Base-by-base conservation (phyloP, 2,113 vertebrate genomes). In the Psephotus haematonotus region DNA sequence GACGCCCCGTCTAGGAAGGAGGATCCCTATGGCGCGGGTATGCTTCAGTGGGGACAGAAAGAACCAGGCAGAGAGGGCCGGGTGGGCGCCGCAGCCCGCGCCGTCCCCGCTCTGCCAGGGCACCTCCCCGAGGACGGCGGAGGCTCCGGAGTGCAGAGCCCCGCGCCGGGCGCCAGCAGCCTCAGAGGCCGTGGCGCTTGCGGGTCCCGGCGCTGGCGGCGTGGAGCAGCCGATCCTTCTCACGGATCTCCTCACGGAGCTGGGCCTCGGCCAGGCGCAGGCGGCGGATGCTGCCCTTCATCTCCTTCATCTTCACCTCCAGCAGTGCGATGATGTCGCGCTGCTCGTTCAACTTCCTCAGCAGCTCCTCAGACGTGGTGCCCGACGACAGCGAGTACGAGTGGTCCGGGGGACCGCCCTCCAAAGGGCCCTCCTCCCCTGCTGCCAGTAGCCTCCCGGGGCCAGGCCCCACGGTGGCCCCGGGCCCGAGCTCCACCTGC, bases 301-400 rank as follows among this genome's bases (percentile, higher is more conserved):
- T 99, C 98, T 99, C 98, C 97, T 99, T 99, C 99, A 99, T 99
- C 97, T 99, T 99, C 89, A 99, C 99, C 98, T 99, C 99, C 99
- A 99, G 99, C 93, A 99, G 98, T 1, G 99, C 99, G 94, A 99
- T 99, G 98, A 99, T 99, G 97, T 99, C 99, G 95, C 99, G 98
- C 96, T 99, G 99, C 96, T 99, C 99, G 94, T 99, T 99, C 88
- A 99, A 98, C 86, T 99, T 99, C 64, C 99, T 98, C 96, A 99
- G 98, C 94, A 99, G 98, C 97, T 99, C 99, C 47, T 99, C 98
- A 12, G 99, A 99, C 55, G 99, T 99, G 94, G 99, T 99, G 78
- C 99, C 99, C 76, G 98, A 99, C 69, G 99, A 99, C 96, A 99
- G 98, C 16, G 99, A 99, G 97, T 99, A 99, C 13, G 99, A 99